A percentile compares a stretch with the other conserved stretches of the same genome.
These are phyloP conservation scores for Cygnus olor DNA, from an alignment of 2,797 vertebrate genomes.

Conservation along the genomic window DNA sequence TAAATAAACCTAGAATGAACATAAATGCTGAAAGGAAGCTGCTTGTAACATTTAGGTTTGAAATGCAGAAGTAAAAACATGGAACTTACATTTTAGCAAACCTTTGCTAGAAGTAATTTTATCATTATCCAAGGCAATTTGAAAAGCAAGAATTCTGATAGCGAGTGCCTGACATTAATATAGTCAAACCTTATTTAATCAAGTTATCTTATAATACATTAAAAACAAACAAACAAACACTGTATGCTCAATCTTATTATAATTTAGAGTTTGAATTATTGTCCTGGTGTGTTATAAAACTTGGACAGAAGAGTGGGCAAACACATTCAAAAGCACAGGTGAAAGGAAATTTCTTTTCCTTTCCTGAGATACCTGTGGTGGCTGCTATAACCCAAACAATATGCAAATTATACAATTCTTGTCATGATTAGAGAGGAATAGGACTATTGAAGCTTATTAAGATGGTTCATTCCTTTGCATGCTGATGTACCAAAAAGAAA, in stretches of 20 bases:
- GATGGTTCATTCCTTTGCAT: neutral
- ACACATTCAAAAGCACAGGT: neutral
- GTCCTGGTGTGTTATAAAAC: neutral
- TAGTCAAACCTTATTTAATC: neutral
- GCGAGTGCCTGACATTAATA: neutral
- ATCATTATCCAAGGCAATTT: neutral
- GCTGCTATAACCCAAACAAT: neutral
- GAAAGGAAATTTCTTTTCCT: neutral
- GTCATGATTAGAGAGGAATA: neutral
- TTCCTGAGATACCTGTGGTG: neutral
- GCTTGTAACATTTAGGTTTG: neutral
- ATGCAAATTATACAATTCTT: neutral
- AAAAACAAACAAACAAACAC: neutral
- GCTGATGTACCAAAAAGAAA: neutral
- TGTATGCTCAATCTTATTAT: neutral
- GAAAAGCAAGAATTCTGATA: neutral
- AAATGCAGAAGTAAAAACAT: neutral
- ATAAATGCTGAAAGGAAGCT: neutral
- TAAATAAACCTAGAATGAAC: neutral
- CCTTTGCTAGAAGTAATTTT: rapidly evolving
- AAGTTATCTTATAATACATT: neutral
- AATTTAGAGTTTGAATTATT: neutral
- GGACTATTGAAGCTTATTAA: neutral
- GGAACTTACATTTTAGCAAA: neutral
- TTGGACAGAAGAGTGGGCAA: neutral